Conservation (phyloP, 2,797 vertebrate species). For the Clarias laeviceps region DNA sequence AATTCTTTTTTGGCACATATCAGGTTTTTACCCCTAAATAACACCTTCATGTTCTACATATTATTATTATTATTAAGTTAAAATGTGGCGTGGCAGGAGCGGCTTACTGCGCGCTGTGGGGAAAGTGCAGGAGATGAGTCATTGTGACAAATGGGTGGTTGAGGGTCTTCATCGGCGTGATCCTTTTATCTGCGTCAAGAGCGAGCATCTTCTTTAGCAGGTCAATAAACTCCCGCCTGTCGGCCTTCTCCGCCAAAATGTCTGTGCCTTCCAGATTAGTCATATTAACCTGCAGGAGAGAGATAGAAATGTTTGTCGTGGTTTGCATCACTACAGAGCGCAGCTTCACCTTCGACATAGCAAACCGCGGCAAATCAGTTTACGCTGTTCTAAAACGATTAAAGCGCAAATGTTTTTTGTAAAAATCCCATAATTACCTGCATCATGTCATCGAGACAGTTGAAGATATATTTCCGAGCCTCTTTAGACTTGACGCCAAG, state of each 20-base stretch:
- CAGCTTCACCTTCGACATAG: not conserved
- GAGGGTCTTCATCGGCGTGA: slow-evolving; percentile 96
- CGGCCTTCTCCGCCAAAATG: slow-evolving; percentile 96
- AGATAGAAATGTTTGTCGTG: not conserved
- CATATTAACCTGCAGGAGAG: slow-evolving; percentile 89
- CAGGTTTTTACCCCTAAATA: not conserved
- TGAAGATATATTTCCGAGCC: slow-evolving; percentile 98
- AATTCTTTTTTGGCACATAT: not conserved
- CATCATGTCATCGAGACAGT: slow-evolving; percentile 99
- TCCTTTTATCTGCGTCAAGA: slow-evolving; percentile 94
- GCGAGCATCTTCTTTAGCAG: slow-evolving; percentile 99
- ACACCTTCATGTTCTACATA: not conserved
- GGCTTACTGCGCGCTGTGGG: slow-evolving; percentile 95
- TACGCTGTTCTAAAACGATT: not conserved
- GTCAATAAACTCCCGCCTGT: slow-evolving; percentile 96
- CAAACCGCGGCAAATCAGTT: not conserved
- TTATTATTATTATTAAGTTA: not conserved
- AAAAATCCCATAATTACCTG: slow-evolving; percentile 77
- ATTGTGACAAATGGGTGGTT: slow-evolving; percentile 96
- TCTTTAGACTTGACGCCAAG: slow-evolving; percentile 98
- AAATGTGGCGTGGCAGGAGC: not conserved
- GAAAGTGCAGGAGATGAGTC: slow-evolving; percentile 95
- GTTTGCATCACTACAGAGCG: slow-evolving; percentile 63
- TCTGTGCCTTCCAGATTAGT: slow-evolving; percentile 95
- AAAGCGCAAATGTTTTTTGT: too few species aligned